Percentiles rank a stretch among this genome's conserved stretches.
Conservation (phyloP, 2,888 invertebrate genomes). For the Erannis defoliaria region DNA sequence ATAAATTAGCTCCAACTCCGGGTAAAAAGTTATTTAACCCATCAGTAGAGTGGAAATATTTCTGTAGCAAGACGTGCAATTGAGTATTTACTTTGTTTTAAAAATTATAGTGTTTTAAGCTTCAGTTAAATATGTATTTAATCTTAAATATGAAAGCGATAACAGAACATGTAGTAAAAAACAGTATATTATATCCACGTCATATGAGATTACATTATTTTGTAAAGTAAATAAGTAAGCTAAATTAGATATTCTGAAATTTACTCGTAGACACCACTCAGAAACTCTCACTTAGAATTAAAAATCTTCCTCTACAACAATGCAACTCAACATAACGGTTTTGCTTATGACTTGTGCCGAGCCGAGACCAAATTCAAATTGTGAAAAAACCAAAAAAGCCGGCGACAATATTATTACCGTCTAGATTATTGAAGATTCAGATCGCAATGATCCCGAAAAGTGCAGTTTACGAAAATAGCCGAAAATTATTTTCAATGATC, state of each 20-base stretch:
- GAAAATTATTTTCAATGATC: background rate
- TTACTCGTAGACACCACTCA: too few relatives aligned
- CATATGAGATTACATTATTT: slow-evolving; percentile 8
- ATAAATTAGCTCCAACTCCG: slow-evolving; percentile 12
- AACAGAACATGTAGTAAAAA: slow-evolving; percentile 3
- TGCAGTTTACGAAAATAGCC: background rate
- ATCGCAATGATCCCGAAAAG: background rate
- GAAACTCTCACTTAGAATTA: background rate
- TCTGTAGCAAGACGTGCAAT: background rate
- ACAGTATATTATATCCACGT: background rate
- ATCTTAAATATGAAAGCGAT: slow-evolving; percentile 10
- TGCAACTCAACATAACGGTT: slow-evolving; percentile 22
- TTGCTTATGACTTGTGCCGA: slow-evolving; percentile 35
- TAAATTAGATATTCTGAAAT: slow-evolving; percentile 1
- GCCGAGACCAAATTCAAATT: slow-evolving; percentile 24
- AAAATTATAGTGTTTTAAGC: slow-evolving; percentile 7
- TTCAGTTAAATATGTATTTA: slow-evolving; percentile 7
- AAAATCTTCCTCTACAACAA: background rate
- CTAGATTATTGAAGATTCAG: background rate
- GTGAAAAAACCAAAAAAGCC: slow-evolving; percentile 2
- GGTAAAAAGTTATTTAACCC: background rate
- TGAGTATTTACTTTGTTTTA: slow-evolving; percentile 7
- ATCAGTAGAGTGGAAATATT: background rate
- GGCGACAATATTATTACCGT: background rate
- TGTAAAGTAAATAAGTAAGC: slow-evolving; percentile 7